phyloP scores from a whole-genome alignment of 1,140 invertebrate genomes.

The Planococcus citri region DNA sequence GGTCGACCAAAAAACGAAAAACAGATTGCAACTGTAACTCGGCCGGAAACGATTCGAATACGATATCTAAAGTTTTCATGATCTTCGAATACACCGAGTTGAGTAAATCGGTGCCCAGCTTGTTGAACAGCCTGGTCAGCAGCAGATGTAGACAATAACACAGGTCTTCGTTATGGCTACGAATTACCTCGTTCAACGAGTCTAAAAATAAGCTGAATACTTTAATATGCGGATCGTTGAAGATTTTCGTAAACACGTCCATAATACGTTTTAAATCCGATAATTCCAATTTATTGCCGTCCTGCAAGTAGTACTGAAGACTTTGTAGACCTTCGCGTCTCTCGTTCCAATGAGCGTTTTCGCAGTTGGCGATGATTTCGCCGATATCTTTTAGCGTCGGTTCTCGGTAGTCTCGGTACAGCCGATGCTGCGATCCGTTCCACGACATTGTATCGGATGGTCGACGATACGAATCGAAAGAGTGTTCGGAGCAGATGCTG shows the following conservation, averaged over 20 bases:
- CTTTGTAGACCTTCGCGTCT: conserved; percentile 80
- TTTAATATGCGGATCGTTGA: conserved; percentile 94
- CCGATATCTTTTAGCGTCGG: conserved; percentile 55
- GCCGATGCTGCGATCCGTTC: conserved; percentile 63
- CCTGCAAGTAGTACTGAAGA: conserved; percentile 58
- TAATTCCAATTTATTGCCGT: conserved; percentile 51
- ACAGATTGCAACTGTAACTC: conserved; percentile 49
- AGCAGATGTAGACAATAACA: conserved; percentile 84
- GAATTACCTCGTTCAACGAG: conserved; percentile 74
- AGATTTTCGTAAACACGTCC: conserved; percentile 90
- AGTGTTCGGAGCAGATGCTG: conserved; percentile 84
- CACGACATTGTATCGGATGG: conserved; percentile 34
- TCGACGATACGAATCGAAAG: conserved; percentile 47
- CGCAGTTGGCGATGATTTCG: conserved; percentile 76
- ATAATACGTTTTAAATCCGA: conserved; percentile 66
- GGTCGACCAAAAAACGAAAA: conserved; percentile 68
- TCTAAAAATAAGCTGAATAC: conserved; percentile 86
- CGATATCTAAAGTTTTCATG: conserved; percentile 68
- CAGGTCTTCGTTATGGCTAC: conserved; percentile 71
- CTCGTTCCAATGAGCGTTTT: conserved; percentile 80
- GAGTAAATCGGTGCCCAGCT: conserved; percentile 77
- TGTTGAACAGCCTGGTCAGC: conserved; percentile 63
- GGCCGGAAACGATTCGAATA: conserved; percentile 50
- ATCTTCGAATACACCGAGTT: conserved; percentile 83
- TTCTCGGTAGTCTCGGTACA: conserved; percentile 52